These are phyloP conservation scores for Coccyzus lansbergi DNA, from an alignment of 2,797 vertebrate species.

Conservation along the genomic window DNA sequence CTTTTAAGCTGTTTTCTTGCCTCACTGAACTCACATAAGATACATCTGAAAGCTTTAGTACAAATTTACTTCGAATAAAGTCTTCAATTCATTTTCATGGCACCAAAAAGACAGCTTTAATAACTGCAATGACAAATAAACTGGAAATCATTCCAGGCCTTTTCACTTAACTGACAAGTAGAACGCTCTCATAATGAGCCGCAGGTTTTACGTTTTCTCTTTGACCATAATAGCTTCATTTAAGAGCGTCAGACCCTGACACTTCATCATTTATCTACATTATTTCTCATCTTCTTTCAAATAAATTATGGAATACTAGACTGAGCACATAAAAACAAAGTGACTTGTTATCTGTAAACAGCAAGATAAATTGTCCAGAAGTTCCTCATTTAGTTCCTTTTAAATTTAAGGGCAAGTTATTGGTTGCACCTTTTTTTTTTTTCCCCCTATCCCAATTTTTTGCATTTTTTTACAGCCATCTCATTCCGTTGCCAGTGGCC, in stretches of 20 bases:
- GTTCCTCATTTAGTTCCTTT: constrained; percentile 84
- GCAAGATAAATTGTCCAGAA: constrained; percentile 88
- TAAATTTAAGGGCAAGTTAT: constrained; percentile 84
- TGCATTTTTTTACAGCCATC: constrained; percentile 81
- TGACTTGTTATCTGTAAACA: constrained; percentile 90
- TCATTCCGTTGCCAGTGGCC: constrained; percentile 82
- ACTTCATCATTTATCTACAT: constrained; percentile 93
- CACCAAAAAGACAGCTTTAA: constrained; percentile 90
- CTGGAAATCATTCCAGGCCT: constrained; percentile 88
- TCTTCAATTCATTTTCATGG: constrained; percentile 89
- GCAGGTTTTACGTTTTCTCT: constrained; percentile 87
- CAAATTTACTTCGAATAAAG: constrained; percentile 88
- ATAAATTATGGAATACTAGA: constrained; percentile 91
- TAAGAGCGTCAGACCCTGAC: constrained; percentile 90
- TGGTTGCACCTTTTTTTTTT: constrained; percentile 76
- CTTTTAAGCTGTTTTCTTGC: constrained; percentile 88
- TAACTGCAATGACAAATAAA: constrained; percentile 93
- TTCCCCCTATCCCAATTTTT: constrained; percentile 70
- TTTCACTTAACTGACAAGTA: constrained; percentile 91
- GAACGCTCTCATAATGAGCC: constrained; percentile 89
- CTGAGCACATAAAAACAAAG: constrained; percentile 89
- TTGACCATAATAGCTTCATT: constrained; percentile 91
- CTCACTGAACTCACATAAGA: constrained; percentile 88
- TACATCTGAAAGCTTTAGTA: constrained; percentile 88
- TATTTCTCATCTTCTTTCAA: constrained; percentile 91